Evolutionary conservation across 2,888 invertebrate species (phyloP).

Genomic region (Tetragonisca angustula): DNA sequence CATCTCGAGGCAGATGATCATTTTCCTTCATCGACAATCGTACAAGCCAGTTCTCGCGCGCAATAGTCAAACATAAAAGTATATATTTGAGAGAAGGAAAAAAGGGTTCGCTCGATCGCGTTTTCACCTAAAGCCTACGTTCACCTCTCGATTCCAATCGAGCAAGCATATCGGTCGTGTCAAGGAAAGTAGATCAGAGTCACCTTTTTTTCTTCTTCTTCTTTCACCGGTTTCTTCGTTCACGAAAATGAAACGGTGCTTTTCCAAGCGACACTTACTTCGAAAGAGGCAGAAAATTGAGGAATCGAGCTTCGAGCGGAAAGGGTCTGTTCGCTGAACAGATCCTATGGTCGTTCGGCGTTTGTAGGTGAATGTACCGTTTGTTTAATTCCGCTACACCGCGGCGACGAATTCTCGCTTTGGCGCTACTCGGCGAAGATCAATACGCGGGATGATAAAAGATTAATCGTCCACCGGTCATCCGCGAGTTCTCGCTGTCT

Average conservation of each 20-base stretch:
- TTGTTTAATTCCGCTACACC: slow-evolving; percentile 46
- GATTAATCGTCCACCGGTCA: slow-evolving; percentile 16
- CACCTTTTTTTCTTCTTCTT: slow-evolving; percentile 5
- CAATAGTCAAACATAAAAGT: not conserved
- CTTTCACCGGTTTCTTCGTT: slow-evolving; percentile 3
- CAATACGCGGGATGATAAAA: slow-evolving; percentile 39
- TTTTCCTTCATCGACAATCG: not conserved
- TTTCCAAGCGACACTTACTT: not conserved
- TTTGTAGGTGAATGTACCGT: slow-evolving; percentile 61
- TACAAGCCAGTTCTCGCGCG: not conserved
- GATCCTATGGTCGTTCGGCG: slow-evolving; percentile 37
- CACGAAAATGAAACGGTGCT: not conserved
- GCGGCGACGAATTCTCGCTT: slow-evolving; percentile 25
- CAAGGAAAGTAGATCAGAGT: not conserved
- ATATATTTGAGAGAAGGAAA: not conserved
- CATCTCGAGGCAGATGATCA: accelerated
- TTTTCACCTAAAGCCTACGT: slow-evolving; percentile 50
- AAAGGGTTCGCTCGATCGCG: slow-evolving; percentile 25
- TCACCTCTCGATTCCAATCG: slow-evolving; percentile 34
- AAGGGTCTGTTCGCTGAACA: slow-evolving; percentile 17
- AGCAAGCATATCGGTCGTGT: slow-evolving; percentile 26
- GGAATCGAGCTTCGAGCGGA: not conserved
- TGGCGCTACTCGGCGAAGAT: slow-evolving; percentile 31
- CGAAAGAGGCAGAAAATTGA: slow-evolving; percentile 7
- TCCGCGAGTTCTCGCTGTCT: slow-evolving; percentile 18